phyloP scores from a whole-genome alignment of 2,113 vertebrate genomes.

The Solea senegalensis region DNA sequence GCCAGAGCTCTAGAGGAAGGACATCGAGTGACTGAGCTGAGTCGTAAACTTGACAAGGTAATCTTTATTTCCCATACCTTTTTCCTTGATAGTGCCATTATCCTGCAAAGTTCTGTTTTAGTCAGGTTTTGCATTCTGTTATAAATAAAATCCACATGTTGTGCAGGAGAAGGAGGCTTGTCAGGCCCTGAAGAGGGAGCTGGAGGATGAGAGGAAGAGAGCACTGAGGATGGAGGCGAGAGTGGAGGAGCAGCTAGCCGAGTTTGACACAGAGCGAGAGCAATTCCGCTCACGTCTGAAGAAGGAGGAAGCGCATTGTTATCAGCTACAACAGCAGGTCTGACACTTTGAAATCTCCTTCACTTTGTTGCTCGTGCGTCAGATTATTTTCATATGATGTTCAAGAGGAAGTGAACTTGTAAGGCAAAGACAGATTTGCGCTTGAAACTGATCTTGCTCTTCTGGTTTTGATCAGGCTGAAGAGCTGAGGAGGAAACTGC shows the following conservation, averaged over 20 bases:
- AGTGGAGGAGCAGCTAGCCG: conserved; percentile 93
- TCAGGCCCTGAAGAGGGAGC: conserved; percentile 84
- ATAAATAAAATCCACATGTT: background rate
- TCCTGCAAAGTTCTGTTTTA: background rate
- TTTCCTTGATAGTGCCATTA: background rate
- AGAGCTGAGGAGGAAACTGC: conserved; percentile 81
- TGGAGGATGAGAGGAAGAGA: conserved; percentile 87
- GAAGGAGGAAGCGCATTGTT: conserved; percentile 91
- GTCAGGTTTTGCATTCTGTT: background rate
- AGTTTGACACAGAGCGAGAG: conserved; percentile 96
- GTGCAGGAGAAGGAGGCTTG: conserved; percentile 80
- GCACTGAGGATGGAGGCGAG: conserved; percentile 91
- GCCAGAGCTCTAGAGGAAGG: conserved; percentile 90
- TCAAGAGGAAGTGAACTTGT: background rate
- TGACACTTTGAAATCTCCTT: conserved; percentile 4
- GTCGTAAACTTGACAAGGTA: conserved; percentile 86
- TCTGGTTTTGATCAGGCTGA: conserved; percentile 81
- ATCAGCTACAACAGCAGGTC: conserved; percentile 88
- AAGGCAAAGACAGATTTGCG: background rate
- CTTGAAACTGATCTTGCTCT: background rate
- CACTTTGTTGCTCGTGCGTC: background rate
- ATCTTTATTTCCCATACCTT: background rate
- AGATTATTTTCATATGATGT: background rate
- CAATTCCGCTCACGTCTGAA: conserved; percentile 92
- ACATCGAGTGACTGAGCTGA: conserved; percentile 87